A percentile compares a stretch with the other conserved stretches of the same genome.
These are phyloP conservation scores for Melanotaenia nigrans DNA, from an alignment of 2,797 vertebrate species.

Conservation along the genomic window DNA sequence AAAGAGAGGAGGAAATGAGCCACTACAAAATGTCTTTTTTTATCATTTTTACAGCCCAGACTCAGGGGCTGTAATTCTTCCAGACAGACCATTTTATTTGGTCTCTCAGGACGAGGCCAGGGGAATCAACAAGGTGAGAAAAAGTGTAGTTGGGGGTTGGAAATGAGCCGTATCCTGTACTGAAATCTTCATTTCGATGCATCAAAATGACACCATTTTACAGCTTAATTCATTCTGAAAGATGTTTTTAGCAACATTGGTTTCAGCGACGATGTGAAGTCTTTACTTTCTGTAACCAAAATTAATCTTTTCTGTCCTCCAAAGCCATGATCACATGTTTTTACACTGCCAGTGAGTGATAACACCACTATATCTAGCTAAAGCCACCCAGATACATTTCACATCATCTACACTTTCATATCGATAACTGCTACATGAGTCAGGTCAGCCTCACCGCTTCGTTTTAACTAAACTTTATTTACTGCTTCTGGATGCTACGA, in stretches of 20 bases:
- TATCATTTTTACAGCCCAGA: slow-evolving; percentile 11
- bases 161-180: slow-evolving; percentile 2
- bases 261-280: background rate
- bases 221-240: background rate
- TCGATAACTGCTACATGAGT: no score
- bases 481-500: background rate
- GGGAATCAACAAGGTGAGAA: slow-evolving; percentile 31
- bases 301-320: background rate
- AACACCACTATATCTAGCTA: background rate
- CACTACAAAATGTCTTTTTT: background rate
- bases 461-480: background rate
- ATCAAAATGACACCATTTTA: background rate
- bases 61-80: slow-evolving; percentile 33
- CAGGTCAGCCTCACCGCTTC: no score
- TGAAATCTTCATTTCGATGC: slow-evolving; percentile 1
- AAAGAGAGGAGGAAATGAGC: slow-evolving; percentile 30
- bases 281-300: background rate
- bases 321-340: background rate
- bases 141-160: slow-evolving; percentile 7
- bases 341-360: no score
- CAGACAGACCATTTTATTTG: slow-evolving; percentile 34
- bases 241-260: background rate
- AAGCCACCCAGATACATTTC: background rate
- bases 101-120: slow-evolving; percentile 5
- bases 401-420: background rate